A percentile compares a stretch with the other conserved stretches of the same genome.
Evolutionary conservation across 2,888 invertebrate species (phyloP).

Genomic region (Amaurobius ferox): DNA sequence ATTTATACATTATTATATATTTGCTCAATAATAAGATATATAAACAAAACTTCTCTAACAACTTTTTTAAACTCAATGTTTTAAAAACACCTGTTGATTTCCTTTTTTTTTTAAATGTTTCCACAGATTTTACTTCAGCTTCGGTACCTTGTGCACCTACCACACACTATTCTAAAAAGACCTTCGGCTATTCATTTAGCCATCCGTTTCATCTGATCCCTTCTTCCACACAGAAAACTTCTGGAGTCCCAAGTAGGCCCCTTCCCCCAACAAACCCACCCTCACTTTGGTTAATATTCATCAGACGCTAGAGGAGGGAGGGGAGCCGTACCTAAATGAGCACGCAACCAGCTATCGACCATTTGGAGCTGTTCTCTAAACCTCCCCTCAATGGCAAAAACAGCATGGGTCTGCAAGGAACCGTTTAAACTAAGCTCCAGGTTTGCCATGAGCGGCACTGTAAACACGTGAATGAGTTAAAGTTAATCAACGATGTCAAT

Average conservation of each 20-base stretch:
- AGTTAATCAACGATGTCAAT: not conserved
- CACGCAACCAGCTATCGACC: slow-evolving; percentile 69
- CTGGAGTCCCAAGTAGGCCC: not conserved
- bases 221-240: not conserved
- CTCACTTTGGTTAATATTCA: slow-evolving; percentile 63
- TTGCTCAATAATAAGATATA: too few relatives aligned
- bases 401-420: not conserved
- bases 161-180: not conserved
- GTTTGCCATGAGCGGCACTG: not conserved
- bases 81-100: too few relatives aligned
- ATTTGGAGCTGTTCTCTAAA: slow-evolving; percentile 14
- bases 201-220: too few relatives aligned
- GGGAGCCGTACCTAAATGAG: not conserved
- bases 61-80: too few relatives aligned
- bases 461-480: slow-evolving; percentile 1
- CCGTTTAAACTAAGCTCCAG: not conserved
- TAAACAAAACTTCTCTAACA: too few relatives aligned
- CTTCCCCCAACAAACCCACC: not conserved
- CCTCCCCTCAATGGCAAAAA: not conserved
- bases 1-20: too few relatives aligned
- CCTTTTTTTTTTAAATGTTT: too few relatives aligned
- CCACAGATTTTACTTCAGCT: too few relatives aligned
- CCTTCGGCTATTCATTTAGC: not conserved
- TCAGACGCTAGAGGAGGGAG: slow-evolving; percentile 28
- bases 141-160: not conserved